A percentile compares a stretch with the other conserved stretches of the same genome.
Evolutionary conservation across 2,888 invertebrate genomes (phyloP).

Genomic region (Chrysodeixis includens): DNA sequence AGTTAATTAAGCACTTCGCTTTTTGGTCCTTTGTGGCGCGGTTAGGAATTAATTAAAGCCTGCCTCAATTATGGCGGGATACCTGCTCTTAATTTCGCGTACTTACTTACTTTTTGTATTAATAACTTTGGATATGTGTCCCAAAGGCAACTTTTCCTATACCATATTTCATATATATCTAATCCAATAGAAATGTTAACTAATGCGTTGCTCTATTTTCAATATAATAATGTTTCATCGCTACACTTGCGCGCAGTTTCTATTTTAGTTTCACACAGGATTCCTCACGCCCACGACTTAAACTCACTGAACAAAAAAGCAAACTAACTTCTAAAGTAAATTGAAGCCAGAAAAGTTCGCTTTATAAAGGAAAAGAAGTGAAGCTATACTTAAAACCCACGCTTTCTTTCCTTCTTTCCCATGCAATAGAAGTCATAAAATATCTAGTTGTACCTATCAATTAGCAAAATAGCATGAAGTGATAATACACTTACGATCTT

Average conservation of each 20-base stretch:
- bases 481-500: no score
- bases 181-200: no score
- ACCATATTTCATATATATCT: no score
- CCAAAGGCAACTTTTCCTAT: background rate
- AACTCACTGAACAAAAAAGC: background rate
- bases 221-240: no score
- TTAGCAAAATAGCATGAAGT: no score
- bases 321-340: background rate
- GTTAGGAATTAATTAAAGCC: constrained; percentile 12
- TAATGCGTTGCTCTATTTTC: no score
- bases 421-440: background rate
- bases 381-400: no score
- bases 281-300: background rate
- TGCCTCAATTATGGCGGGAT: background rate
- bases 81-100: background rate
- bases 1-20: constrained; percentile 46
- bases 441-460: no score
- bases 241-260: background rate
- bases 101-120: background rate
- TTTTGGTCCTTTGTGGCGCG: constrained; percentile 26
- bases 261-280: background rate
- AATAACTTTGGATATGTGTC: background rate
- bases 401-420: background rate
- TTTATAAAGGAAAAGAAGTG: background rate
- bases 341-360: background rate